A percentile compares a stretch with the other conserved stretches of the same genome.
phyloP scores from a whole-genome alignment of 2,797 vertebrate genomes.

The Lacerta viridis region DNA sequence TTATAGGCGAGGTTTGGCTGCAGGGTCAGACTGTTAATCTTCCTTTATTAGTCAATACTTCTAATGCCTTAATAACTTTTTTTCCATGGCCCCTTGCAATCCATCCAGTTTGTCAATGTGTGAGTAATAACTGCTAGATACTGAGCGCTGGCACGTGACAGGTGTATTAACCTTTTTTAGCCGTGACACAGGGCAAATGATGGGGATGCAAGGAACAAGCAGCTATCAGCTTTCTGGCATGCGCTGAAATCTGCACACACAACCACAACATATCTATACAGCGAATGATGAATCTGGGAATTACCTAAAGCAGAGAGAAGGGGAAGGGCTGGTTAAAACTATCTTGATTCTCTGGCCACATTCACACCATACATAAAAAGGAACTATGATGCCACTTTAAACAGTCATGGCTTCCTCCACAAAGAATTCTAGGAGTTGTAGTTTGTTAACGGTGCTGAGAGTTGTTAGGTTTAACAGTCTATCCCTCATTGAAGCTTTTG shows the following conservation, averaged over 20 bases:
- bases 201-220: constrained; percentile 16
- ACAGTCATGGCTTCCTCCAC: too few relatives aligned
- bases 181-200: constrained; percentile 7
- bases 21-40: constrained; percentile 43
- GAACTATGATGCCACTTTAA: not conserved
- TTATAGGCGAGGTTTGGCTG: constrained; percentile 31
- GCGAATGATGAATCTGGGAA: not conserved
- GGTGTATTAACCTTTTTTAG: constrained; percentile 21
- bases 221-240: not conserved
- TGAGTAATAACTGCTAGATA: constrained; percentile 27
- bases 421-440: too few relatives aligned
- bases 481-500: too few relatives aligned
- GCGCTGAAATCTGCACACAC: not conserved
- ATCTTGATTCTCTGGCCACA: too few relatives aligned
- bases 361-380: too few relatives aligned
- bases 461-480: too few relatives aligned
- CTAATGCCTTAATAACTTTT: constrained; percentile 45
- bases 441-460: too few relatives aligned
- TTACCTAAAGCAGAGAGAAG: not conserved
- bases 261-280: not conserved
- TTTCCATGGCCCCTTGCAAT: constrained; percentile 18
- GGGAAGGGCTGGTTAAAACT: not conserved
- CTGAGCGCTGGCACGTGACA: not conserved
- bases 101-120: not conserved
- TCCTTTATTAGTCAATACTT: constrained; percentile 54